Base-by-base conservation (phyloP, 2,797 vertebrate species). In the Vireo griseus region DNA sequence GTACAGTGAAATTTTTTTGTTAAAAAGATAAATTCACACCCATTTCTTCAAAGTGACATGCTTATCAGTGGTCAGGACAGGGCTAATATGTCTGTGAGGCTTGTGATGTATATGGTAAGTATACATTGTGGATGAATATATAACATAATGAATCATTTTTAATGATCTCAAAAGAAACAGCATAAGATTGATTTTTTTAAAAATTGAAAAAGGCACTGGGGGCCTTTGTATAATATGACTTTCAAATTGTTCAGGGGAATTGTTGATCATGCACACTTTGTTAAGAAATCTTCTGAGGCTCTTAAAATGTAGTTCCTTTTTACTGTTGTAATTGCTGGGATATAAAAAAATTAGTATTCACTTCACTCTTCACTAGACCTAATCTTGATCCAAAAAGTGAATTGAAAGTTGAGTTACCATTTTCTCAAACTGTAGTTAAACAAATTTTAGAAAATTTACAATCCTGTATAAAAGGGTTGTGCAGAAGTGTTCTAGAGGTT, bases 271-370 rank as follows among this genome's bases (percentile, higher is more conserved):
- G 3, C 40, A 85, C 83, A 86, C 14, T 84, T 8, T 67, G 45
- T 77, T 93, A 95, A 79, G 51, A 96, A 95, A 89, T 93, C 39
- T 91, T 11, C 78, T 96, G 68, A 86, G 79, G 51, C 42, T 82
- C 63, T 65, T 96, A 66, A 96, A 97, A 78, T 86, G 2, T 61
- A 45, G 91, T 91, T 97, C 50, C 67, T 54, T 88, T 91, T 85
- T 33, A 67, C 10, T 90, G 6, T 79, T 82, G 35, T 86, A 96
- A 88, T 85, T 97, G 39, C 57, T 96, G 47, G 35, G 40, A 79
- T 62, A 87, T 75, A 90, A 96, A 88, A 76, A 18, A 93, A 88
- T 92, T 91, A 92, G 48, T 88, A 91, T 95, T 96, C 40, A 55
- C 75, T 89, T 44, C 39, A 82, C 59, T 95, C 58, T 95, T 57